These are phyloP conservation scores for Halisarca cf. caerulea DNA, from an alignment of 37 sponge, comb jelly and placozoan genomes.

Conservation along the genomic window DNA sequence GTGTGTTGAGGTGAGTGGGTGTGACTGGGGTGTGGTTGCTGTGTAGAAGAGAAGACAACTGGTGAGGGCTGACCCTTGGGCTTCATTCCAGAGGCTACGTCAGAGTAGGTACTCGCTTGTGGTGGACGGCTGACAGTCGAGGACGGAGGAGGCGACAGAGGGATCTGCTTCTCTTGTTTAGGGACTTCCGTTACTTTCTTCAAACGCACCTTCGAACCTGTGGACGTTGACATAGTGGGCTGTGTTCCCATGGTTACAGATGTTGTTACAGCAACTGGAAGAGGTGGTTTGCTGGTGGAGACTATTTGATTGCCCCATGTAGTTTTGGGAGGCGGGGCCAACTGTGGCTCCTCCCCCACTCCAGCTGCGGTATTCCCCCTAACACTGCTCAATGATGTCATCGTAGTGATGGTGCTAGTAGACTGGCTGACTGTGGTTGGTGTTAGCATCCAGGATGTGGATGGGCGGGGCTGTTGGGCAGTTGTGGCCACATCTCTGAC, in stretches of 20 bases:
- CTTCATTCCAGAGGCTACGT: conserved; percentile 20
- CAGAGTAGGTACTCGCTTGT: conserved; percentile 20
- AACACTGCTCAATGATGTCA: neutral
- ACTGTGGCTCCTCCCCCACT: neutral
- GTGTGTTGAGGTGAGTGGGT: neutral
- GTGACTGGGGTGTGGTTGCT: neutral
- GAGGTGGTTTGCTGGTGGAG: neutral
- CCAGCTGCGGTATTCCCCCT: conserved; percentile 2
- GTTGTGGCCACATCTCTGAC: neutral
- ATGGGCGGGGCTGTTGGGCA: neutral
- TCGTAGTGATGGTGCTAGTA: conserved; percentile 1
- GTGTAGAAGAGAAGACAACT: neutral
- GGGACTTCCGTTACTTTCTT: neutral
- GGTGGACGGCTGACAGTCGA: neutral
- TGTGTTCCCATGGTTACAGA: neutral
- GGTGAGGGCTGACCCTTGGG: neutral
- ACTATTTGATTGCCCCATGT: neutral
- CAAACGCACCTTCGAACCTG: neutral
- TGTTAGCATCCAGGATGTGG: neutral
- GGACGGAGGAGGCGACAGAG: neutral
- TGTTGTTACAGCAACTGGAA: neutral
- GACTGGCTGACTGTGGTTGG: conserved; percentile 5
- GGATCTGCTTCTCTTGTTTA: neutral
- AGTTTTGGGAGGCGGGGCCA: neutral
- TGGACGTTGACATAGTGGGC: neutral